Conservation (phyloP, 1,140 invertebrate species). For the Alviniconcha marisindica region DNA sequence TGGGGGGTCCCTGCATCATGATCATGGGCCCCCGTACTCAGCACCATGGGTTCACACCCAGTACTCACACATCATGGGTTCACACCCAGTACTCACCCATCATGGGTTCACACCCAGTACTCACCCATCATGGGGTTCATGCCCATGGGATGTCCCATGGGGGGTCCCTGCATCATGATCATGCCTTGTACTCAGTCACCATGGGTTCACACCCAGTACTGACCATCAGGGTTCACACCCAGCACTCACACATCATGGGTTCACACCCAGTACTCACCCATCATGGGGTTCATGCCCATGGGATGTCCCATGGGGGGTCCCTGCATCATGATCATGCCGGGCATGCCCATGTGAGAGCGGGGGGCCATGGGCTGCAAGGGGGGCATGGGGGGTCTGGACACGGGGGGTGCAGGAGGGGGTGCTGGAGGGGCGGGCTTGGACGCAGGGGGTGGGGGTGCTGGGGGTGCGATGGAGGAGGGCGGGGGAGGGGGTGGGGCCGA, state of each 20-base stretch:
- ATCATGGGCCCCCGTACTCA: slow-evolving; percentile 2
- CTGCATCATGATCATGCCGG: slow-evolving; percentile 38
- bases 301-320: slow-evolving; percentile 28
- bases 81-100: slow-evolving; percentile 25
- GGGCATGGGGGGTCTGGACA: slow-evolving; percentile 48
- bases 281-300: slow-evolving; percentile 30
- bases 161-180: slow-evolving; percentile 26
- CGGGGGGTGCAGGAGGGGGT: slow-evolving; percentile 38
- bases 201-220: no score
- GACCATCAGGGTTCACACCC: no score
- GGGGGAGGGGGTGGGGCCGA: slow-evolving; percentile 60
- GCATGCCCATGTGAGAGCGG: slow-evolving; percentile 58
- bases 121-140: slow-evolving; percentile 32
- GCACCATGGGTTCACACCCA: slow-evolving; percentile 26
- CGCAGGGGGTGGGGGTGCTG: slow-evolving; percentile 59
- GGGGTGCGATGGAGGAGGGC: slow-evolving; percentile 53
- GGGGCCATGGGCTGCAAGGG: slow-evolving; percentile 50
- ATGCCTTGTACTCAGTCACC: no score
- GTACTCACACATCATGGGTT: slow-evolving; percentile 27
- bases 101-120: slow-evolving; percentile 24
- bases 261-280: no score
- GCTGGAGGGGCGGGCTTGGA: slow-evolving; percentile 47
- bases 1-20: slow-evolving; percentile 27
- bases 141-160: slow-evolving; percentile 30
- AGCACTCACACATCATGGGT: no score